These are phyloP conservation scores for Anoura caudifer DNA, from an alignment of 2,113 vertebrate genomes.

Conservation along the genomic window DNA sequence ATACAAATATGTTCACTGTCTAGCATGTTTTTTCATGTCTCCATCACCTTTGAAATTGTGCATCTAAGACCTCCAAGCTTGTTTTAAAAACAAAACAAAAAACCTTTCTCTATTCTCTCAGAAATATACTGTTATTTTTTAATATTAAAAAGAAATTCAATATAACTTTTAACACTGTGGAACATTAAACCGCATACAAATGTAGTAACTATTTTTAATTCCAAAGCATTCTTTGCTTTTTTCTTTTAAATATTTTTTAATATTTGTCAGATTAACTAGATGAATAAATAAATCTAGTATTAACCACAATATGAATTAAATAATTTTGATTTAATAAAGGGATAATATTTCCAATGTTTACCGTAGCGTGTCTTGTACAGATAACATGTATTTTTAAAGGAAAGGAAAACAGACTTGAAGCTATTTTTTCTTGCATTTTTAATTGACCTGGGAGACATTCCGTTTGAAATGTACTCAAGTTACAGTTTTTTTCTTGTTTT, in stretches of 20 bases:
- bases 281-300: constrained; percentile 94
- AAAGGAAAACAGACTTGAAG: constrained; percentile 89
- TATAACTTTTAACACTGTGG: constrained; percentile 89
- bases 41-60: constrained; percentile 79
- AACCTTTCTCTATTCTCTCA: constrained; percentile 83
- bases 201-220: constrained; percentile 97
- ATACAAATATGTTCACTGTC: constrained; percentile 79
- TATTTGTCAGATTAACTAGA: constrained; percentile 96
- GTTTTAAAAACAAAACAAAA: constrained; percentile 78
- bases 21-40: constrained; percentile 78
- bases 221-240: constrained; percentile 84
- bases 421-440: constrained; percentile 86
- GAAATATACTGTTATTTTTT: constrained; percentile 90
- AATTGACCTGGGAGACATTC: constrained; percentile 85
- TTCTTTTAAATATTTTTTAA: constrained; percentile 95
- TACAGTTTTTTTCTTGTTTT: constrained; percentile 81
- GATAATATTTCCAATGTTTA: constrained; percentile 96
- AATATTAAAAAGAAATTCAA: constrained; percentile 86
- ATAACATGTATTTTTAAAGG: constrained; percentile 96
- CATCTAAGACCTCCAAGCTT: constrained; percentile 87
- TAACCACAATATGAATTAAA: constrained; percentile 90
- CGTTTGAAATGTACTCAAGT: constrained; percentile 83
- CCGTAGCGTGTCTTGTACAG: constrained; percentile 97
- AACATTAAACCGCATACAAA: constrained; percentile 85
- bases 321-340: constrained; percentile 97